A percentile compares a stretch with the other conserved stretches of the same genome.
Evolutionary conservation across 2,797 vertebrate species (phyloP).

Genomic region (Protonibea diacanthus): DNA sequence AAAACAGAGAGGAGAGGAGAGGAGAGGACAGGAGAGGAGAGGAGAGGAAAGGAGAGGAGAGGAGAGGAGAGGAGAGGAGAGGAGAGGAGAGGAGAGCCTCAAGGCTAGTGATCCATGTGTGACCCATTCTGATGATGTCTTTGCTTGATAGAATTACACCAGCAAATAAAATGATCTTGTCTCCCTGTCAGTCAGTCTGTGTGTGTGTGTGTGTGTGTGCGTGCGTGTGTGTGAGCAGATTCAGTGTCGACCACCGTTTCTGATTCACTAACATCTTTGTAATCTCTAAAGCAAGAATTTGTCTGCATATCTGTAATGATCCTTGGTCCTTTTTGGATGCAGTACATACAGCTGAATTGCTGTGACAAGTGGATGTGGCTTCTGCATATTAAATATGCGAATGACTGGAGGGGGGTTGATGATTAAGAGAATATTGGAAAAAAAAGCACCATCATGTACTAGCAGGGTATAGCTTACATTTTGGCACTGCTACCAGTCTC

Average conservation of each 20-base stretch:
- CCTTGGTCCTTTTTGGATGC: conserved; percentile 3
- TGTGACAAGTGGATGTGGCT: conserved; percentile 40
- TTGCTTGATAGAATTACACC: conserved; percentile 68
- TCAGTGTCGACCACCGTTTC: conserved; percentile 18
- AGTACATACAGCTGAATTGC: conserved; percentile 19
- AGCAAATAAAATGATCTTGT: conserved; percentile 64
- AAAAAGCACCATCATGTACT: conserved; percentile 35
- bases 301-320: conserved; percentile 2
- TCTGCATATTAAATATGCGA: conserved; percentile 54
- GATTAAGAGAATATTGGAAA: conserved; percentile 54
- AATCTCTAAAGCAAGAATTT: conserved; percentile 17
- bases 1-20: conserved; percentile 24
- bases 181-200: conserved; percentile 17
- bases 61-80: conserved; percentile 9
- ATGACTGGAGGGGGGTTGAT: conserved; percentile 37
- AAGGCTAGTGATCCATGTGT: conserved; percentile 63
- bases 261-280: conserved; percentile 11
- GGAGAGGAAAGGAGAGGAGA: conserved; percentile 19
- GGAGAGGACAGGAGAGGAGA: conserved; percentile 16
- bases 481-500: conserved; percentile 31
- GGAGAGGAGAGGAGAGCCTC: conserved; percentile 22
- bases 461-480: conserved; percentile 30
- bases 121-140: conserved; percentile 64
- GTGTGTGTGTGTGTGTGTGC: conserved; percentile 15
- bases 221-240: conserved; percentile 15